Base-by-base conservation (phyloP, 2,113 vertebrate species). In the Chloropsis cyanopogon region DNA sequence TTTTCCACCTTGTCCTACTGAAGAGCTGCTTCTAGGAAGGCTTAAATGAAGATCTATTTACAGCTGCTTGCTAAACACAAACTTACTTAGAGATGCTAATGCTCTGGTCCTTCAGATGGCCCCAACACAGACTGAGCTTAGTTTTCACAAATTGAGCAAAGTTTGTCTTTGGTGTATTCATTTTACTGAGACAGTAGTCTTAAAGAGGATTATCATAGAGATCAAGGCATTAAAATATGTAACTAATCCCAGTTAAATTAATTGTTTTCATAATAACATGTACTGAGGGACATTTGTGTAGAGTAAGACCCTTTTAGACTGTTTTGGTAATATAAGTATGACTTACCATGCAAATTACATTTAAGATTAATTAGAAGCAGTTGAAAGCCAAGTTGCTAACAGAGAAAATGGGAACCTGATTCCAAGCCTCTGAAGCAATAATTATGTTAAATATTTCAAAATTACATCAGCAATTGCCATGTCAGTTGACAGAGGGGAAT, bases 191-290 rank as follows among this genome's bases (percentile, higher is more conserved):
- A 92, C 65, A 94, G 56, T 91, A 52, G 47, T 93, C 83, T 97
- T 97, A 95, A 91, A 96, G 79, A 96, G 87, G 94, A 96, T 97
- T 97, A 97, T 79, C 59, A 7, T 50, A 71, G 54, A 93, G 81
- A 76, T 93, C 91, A 91, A 93, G 86, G 86, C 78, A 91, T 82
- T 93, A 94, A 94, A 97, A 97, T 93, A 94, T 17, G 44, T 95
- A 97, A 96, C 94, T 97, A 97, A 96, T 97, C 88, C 76, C 77
- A 96, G 93, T 93, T 96, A 96, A 88, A 95, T 81, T 78, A 96
- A 97, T 96, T 97, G 61, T 94, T 98, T 97, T 96, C 79, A 28
- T 94, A 77, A 73, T 91, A 79, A 77, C 2, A 24, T 83, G 88
- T 87, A 92, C 70, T 57, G 46, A 90, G 69, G 41, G 52, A 60